phyloP scores from a whole-genome alignment of 2,113 vertebrate species.

The Strix uralensis region DNA sequence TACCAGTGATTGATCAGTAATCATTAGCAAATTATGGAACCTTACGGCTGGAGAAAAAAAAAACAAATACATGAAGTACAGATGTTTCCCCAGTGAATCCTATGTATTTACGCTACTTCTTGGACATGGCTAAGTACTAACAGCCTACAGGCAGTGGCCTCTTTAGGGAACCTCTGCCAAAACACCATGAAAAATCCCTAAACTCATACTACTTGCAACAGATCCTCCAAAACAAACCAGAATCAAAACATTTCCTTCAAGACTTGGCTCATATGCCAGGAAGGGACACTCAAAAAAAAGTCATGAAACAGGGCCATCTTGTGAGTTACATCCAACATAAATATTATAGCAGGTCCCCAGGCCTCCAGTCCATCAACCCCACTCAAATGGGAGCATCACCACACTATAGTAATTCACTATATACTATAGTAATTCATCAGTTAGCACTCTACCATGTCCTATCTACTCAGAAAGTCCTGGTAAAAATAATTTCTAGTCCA shows the following conservation, averaged over 20 bases:
- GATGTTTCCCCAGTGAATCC: not conserved
- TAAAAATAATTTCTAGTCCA: not conserved
- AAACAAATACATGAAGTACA: not conserved
- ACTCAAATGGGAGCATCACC: not conserved
- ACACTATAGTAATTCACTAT: fast-evolving
- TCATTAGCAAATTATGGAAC: not conserved
- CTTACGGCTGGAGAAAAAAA: not conserved
- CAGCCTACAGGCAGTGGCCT: not conserved
- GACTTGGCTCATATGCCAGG: not conserved
- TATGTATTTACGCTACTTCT: not conserved
- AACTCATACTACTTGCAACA: not conserved
- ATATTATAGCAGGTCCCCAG: not conserved
- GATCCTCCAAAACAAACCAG: not conserved
- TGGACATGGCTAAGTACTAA: not conserved
- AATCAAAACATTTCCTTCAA: not conserved
- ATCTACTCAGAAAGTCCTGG: not conserved
- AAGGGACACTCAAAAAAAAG: not conserved
- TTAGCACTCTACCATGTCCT: not conserved
- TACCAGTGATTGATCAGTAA: not conserved
- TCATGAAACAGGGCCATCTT: not conserved
- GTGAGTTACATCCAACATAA: not conserved
- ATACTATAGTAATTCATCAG: not conserved
- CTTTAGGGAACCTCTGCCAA: not conserved
- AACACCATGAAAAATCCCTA: not conserved
- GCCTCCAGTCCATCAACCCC: fast-evolving